phyloP scores from a whole-genome alignment of 2,888 invertebrate species.

The Plagodis dolabraria region DNA sequence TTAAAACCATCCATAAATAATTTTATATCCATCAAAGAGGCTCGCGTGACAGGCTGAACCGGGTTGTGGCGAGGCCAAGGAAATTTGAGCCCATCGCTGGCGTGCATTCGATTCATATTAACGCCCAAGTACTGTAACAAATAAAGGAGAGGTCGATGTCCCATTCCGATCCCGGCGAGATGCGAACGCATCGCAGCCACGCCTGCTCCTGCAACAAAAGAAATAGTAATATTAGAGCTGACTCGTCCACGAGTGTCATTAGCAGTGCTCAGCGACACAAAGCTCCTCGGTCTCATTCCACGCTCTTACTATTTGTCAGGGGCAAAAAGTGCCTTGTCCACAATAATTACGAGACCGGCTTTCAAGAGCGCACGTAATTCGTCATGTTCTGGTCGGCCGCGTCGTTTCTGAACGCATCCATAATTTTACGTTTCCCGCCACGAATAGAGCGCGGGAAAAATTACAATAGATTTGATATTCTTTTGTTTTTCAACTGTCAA shows the following conservation, averaged over 20 bases:
- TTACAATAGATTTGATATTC: conserved; percentile 25
- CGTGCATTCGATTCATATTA: conserved; percentile 80
- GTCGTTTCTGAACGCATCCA: conserved; percentile 76
- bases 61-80: conserved; percentile 52
- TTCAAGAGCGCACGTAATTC: conserved; percentile 80
- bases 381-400: conserved; percentile 83
- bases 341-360: conserved; percentile 84
- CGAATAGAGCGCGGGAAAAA: conserved; percentile 66
- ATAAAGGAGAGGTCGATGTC: conserved; percentile 78
- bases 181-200: conserved; percentile 66
- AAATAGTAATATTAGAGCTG: conserved; percentile 82
- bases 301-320: conserved; percentile 82
- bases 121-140: conserved; percentile 79
- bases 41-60: conserved; percentile 73
- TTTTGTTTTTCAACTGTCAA: conserved; percentile 20
- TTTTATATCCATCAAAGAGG: conserved; percentile 68
- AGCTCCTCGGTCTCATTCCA: conserved; percentile 78
- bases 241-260: conserved; percentile 77
- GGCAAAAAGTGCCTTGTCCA: conserved; percentile 83
- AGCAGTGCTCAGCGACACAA: conserved; percentile 70
- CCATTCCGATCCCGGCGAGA: conserved; percentile 62
- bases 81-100: conserved; percentile 75
- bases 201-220: conserved; percentile 77
- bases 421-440: conserved; percentile 82
- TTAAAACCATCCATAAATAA: conserved; percentile 60